These are phyloP conservation scores for Mallotus villosus DNA, from an alignment of 2,797 vertebrate species.

Conservation along the genomic window DNA sequence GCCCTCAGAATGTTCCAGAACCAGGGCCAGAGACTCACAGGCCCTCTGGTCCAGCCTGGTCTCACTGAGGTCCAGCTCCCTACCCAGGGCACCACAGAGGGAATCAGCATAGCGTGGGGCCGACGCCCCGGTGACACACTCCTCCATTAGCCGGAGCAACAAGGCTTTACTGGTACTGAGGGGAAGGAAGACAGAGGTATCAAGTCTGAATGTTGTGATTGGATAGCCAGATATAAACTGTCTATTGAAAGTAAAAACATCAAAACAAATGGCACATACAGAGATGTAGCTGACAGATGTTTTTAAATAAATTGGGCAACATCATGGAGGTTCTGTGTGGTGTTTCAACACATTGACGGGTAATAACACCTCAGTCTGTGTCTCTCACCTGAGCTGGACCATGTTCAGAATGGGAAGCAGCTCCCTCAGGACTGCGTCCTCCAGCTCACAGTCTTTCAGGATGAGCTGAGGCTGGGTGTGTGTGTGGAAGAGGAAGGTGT, in stretches of 20 bases:
- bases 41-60: slow-evolving; percentile 37
- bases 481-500: background rate
- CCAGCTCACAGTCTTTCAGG: slow-evolving; percentile 55
- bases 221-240: too few species aligned
- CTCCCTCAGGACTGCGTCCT: slow-evolving; percentile 45
- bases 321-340: too few species aligned
- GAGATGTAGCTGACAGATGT: too few species aligned
- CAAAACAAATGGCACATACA: too few species aligned
- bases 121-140: slow-evolving; percentile 10
- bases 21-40: slow-evolving; percentile 45
- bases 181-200: slow-evolving; percentile 7
- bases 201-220: too few species aligned
- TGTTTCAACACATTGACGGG: too few species aligned
- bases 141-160: slow-evolving; percentile 46
- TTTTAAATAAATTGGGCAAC: too few species aligned
- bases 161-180: slow-evolving; percentile 46
- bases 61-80: slow-evolving; percentile 63
- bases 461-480: slow-evolving; percentile 27
- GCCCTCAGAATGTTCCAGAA: slow-evolving; percentile 58
- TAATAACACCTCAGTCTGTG: background rate
- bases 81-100: slow-evolving; percentile 48
- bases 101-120: slow-evolving; percentile 19
- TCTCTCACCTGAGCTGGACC: slow-evolving; percentile 33
- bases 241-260: too few species aligned
- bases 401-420: slow-evolving; percentile 42